Conservation (phyloP, 1,140 invertebrate species). For the Lepidurus apus region DNA sequence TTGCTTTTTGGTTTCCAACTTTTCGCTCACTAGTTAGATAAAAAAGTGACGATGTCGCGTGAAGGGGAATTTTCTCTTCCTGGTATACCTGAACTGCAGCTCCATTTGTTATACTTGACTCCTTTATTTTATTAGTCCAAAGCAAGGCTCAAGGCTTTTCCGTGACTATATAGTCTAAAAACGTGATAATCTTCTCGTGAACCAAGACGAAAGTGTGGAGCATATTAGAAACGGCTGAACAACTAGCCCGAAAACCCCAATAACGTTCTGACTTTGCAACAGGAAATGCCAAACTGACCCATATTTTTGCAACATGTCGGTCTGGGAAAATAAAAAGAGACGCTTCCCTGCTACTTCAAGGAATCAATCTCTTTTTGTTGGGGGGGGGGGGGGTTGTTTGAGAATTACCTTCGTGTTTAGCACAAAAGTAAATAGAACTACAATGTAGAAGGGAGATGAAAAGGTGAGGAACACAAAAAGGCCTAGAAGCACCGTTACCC, state of each 20-base stretch:
- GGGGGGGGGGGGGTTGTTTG: background rate
- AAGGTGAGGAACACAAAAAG: background rate
- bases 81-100: background rate
- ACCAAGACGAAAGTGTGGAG: no score
- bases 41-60: background rate
- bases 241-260: background rate
- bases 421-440: no score
- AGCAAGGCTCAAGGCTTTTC: no score
- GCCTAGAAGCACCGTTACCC: background rate
- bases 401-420: background rate
- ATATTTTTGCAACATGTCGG: background rate
- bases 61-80: background rate
- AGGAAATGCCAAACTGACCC: conserved; percentile 10
- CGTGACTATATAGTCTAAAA: no score
- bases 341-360: background rate
- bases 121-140: no score
- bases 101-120: no score
- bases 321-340: background rate
- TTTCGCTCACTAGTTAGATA: background rate
- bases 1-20: background rate
- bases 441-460: no score
- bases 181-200: no score
- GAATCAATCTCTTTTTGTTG: background rate
- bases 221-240: background rate
- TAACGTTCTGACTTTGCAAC: background rate